Base-by-base conservation (phyloP, 2,797 vertebrate species). In the Myotis daubentonii region DNA sequence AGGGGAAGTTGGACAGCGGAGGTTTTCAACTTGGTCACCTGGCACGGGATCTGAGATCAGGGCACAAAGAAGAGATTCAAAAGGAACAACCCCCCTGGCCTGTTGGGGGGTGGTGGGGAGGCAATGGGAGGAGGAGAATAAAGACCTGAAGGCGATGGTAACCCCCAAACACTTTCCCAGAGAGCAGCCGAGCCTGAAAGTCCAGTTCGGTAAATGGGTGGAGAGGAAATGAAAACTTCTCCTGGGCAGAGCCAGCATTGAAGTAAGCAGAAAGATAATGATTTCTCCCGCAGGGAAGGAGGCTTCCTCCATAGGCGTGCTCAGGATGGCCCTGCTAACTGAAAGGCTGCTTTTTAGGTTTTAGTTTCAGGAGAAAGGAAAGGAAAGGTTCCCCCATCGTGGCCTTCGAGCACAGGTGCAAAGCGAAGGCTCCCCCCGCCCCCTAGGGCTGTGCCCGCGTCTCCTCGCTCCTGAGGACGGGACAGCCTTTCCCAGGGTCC, bases 131-230 rank as follows among this genome's bases (percentile, higher is more conserved):
- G 71, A 62, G 65, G 44, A 49, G 55, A 15, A 44, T 23, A 44
- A 49, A 88, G 87, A 76, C 33, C 74, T 68, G 36, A 51, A 81
- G 75, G 55, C 9, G 0, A 1, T 1, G 0, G 60, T 36, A 47
- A 93, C 60, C 93, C 92, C 91, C 65, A 13, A 13, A 79, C 66
- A 47, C 89, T 76, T 75, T 86, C 94, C 65, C 71, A 15, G 65
- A 51, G 76, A 94, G 95, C 78, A 0, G 79, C 44, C 1, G 11
- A 95, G 94, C 96, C 88, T 87, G 96, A 92, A 95, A 96, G 93
- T 94, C 97, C 88, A 89, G 96, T 97, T 60, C 53, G 71, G 89
- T 6, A 78, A 75, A 68, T 38, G 82, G 94, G 95, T 80, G 91
- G 87, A 93, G 95, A 91, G 93, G 81, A 81, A 82, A 66, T 17